Evolutionary conservation across 2,113 vertebrate species (phyloP).

Genomic region (Trichomycterus rosablanca): DNA sequence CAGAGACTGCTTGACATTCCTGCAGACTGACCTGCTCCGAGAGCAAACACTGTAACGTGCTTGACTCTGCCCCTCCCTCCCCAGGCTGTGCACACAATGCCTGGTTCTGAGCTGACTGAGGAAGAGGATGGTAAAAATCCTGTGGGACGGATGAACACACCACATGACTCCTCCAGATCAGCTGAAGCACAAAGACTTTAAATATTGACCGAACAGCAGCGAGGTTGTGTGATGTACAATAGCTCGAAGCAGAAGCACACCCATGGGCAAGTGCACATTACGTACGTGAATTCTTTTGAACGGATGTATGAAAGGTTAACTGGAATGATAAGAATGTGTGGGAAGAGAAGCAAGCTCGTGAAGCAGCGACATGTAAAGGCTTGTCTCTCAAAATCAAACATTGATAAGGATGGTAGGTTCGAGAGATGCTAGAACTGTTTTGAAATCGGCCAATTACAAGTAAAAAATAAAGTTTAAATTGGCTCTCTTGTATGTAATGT

Average conservation of each 20-base stretch:
- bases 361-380: conserved; percentile 39
- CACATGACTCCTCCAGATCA: conserved; percentile 11
- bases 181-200: conserved; percentile 23
- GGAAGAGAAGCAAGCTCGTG: neutral
- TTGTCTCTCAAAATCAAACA: conserved; percentile 5
- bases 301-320: neutral
- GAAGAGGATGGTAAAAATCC: neutral
- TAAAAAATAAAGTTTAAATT: no score
- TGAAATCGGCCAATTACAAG: no score
- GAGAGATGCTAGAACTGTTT: no score
- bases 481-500: no score
- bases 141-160: neutral
- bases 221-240: neutral
- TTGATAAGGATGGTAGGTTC: no score
- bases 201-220: conserved; percentile 19
- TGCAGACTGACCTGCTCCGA: neutral
- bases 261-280: conserved; percentile 8
- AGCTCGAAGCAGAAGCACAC: neutral
- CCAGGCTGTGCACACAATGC: neutral
- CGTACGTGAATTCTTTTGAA: neutral
- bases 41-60: neutral
- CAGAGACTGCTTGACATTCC: conserved; percentile 14
- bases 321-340: conserved; percentile 53
- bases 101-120: neutral
- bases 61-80: no score